These are phyloP conservation scores for Pachliopta kotzebuea DNA, from an alignment of 2,888 invertebrate species.

Conservation along the genomic window DNA sequence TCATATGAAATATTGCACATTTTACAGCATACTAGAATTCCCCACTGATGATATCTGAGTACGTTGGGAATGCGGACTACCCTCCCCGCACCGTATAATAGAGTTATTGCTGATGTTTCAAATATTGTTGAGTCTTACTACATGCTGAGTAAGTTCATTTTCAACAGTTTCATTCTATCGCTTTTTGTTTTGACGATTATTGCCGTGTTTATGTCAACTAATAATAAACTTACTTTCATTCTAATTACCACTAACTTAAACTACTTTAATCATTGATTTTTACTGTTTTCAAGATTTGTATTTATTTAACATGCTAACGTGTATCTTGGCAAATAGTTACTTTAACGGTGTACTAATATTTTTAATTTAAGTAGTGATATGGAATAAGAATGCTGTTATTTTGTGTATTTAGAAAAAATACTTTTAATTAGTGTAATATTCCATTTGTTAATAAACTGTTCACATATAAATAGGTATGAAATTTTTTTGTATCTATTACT, in stretches of 20 bases:
- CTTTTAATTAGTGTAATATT: too few species aligned
- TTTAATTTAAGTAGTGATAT: too few species aligned
- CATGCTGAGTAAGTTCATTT: conserved; percentile 2
- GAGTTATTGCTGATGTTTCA: conserved; percentile 7
- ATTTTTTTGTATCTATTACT: too few species aligned
- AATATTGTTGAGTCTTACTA: conserved; percentile 3
- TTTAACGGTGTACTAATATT: too few species aligned
- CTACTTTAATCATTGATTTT: too few species aligned
- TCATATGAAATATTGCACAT: conserved; percentile 50
- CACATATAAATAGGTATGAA: too few species aligned
- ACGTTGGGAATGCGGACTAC: conserved; percentile 29
- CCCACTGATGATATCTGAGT: conserved; percentile 41
- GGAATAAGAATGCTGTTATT: too few species aligned
- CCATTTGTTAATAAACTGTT: too few species aligned
- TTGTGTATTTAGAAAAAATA: too few species aligned
- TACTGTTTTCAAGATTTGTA: too few species aligned
- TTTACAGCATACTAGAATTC: conserved; percentile 41
- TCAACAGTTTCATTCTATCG: neutral
- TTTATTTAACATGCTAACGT: too few species aligned
- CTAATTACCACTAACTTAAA: neutral
- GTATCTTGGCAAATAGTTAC: too few species aligned
- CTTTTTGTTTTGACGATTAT: neutral
- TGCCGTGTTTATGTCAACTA: neutral
- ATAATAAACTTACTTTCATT: neutral
- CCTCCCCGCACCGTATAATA: conserved; percentile 10